phyloP scores from a whole-genome alignment of 2,888 invertebrate genomes.

The Automeris io region DNA sequence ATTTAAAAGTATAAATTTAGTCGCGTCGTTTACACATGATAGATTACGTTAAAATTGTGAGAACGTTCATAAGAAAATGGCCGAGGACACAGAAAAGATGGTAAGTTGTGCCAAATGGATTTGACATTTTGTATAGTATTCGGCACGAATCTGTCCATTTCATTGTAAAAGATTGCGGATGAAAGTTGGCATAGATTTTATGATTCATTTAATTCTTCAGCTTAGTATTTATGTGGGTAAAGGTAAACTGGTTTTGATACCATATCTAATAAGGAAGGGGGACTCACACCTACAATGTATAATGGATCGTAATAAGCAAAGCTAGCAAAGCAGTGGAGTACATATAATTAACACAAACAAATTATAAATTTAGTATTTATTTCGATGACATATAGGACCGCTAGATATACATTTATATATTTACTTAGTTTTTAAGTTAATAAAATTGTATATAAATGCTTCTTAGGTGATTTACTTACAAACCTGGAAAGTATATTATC shows the following conservation, averaged over 20 bases:
- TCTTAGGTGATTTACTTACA: no score
- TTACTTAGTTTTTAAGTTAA: no score
- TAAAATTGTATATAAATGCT: no score
- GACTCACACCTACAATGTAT: no score
- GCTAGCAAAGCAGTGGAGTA: no score
- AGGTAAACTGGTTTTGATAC: no score
- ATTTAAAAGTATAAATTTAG: not conserved
- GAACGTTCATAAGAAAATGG: conserved; percentile 27
- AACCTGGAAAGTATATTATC: not conserved
- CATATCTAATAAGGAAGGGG: no score
- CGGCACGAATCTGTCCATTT: conserved; percentile 1
- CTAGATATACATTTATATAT: no score
- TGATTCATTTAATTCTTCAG: not conserved
- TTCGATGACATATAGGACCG: no score
- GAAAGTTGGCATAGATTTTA: not conserved
- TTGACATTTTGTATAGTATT: conserved; percentile 5
- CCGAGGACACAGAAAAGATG: conserved; percentile 30
- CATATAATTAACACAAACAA: no score
- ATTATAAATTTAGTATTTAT: no score
- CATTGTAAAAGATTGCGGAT: conserved; percentile 1
- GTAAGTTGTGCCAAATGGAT: conserved; percentile 27
- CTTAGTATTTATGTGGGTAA: not conserved
- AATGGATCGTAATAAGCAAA: no score
- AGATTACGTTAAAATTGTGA: not conserved
- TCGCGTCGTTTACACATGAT: conserved; percentile 1